These are phyloP conservation scores for Caenorhabditis panamensis DNA, from an alignment of 2,888 invertebrate genomes.

Conservation along the genomic window DNA sequence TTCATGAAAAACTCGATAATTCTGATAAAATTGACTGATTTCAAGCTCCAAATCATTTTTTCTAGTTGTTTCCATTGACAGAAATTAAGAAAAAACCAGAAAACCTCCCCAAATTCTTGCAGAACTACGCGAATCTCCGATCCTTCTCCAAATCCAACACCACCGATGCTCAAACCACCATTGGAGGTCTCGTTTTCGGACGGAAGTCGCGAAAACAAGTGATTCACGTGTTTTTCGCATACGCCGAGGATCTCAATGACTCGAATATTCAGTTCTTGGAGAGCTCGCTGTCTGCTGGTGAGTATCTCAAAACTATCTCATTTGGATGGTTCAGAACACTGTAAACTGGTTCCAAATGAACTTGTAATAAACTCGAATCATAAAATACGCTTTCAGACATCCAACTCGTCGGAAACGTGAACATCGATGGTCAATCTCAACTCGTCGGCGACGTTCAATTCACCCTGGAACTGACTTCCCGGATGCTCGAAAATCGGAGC, in stretches of 20 bases:
- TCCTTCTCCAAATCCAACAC: slow-evolving; percentile 28
- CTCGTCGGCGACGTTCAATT: slow-evolving; percentile 49
- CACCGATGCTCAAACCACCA: slow-evolving; percentile 24
- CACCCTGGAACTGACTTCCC: slow-evolving; percentile 41
- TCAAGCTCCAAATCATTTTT: no score
- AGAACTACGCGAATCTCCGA: slow-evolving; percentile 58
- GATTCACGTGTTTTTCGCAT: slow-evolving; percentile 64
- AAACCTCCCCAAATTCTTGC: neutral
- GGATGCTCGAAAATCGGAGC: slow-evolving; percentile 51
- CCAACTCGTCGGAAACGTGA: slow-evolving; percentile 64
- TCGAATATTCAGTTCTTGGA: slow-evolving; percentile 62
- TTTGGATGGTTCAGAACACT: no score
- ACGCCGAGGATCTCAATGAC: slow-evolving; percentile 60
- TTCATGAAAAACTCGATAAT: no score
- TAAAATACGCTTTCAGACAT: slow-evolving; percentile 62
- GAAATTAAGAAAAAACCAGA: neutral
- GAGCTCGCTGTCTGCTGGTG: slow-evolving; percentile 62
- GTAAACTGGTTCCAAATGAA: no score
- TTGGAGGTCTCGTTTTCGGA: slow-evolving; percentile 61
- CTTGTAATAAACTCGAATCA: no score
- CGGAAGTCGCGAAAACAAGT: slow-evolving; percentile 54
- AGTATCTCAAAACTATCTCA: no score
- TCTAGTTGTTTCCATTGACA: no score
- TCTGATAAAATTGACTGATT: no score
- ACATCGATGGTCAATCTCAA: slow-evolving; percentile 56